Evolutionary conservation across 2,888 invertebrate genomes (phyloP).

Genomic region (Molanna angustata): DNA sequence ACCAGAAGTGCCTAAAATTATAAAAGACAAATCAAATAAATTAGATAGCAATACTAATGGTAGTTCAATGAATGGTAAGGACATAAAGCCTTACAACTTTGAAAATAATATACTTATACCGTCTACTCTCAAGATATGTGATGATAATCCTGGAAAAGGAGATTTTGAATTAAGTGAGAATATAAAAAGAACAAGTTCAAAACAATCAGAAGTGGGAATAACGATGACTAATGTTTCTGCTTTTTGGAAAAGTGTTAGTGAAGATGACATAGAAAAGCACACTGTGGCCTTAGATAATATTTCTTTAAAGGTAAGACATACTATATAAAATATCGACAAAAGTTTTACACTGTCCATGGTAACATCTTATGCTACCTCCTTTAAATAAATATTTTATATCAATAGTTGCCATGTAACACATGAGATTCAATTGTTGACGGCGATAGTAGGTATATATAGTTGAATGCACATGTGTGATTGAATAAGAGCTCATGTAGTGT

Average conservation of each 20-base stretch:
- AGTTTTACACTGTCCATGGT: no score
- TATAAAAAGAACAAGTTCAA: neutral
- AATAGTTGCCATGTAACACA: no score
- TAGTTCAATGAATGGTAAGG: conserved; percentile 31
- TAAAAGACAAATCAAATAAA: neutral
- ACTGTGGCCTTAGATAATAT: conserved; percentile 46
- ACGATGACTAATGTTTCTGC: conserved; percentile 16
- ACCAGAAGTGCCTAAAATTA: conserved; percentile 39
- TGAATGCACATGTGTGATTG: no score
- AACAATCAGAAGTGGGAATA: conserved; percentile 1
- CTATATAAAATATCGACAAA: no score
- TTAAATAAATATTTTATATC: no score
- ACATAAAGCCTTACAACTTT: neutral
- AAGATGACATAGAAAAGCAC: conserved; percentile 9
- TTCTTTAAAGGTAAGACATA: conserved; percentile 48
- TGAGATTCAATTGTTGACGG: no score
- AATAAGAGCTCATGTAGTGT: no score
- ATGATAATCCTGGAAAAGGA: neutral
- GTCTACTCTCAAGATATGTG: neutral
- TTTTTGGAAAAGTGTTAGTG: conserved; percentile 14
- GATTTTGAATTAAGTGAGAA: conserved; percentile 1
- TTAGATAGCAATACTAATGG: no score
- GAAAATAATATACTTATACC: neutral
- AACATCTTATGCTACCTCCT: no score
- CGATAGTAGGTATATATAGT: no score